Evolutionary conservation across 2,888 invertebrate species (phyloP).

Genomic region (Pyrocoelia pectoralis): DNA sequence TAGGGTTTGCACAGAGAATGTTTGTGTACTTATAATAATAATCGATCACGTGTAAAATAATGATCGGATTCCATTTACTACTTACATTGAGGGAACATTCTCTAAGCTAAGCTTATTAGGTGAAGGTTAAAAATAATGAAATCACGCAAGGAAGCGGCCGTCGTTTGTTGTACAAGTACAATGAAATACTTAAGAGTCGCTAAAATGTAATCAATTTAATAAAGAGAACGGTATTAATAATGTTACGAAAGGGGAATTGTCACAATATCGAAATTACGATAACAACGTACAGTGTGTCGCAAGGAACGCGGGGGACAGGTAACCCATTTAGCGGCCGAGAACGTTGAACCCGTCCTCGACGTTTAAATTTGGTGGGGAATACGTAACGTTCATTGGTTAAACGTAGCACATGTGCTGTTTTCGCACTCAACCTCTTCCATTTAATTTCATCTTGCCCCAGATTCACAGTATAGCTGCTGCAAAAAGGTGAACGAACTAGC

Average conservation of each 20-base stretch:
- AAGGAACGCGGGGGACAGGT: slow-evolving; percentile 52
- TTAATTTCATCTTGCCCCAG: slow-evolving; percentile 73
- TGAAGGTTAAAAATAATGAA: slow-evolving; percentile 7
- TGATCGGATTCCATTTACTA: too few relatives aligned
- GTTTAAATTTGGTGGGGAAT: slow-evolving; percentile 46
- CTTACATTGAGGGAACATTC: not conserved
- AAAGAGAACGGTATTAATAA: not conserved
- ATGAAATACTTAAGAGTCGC: too few relatives aligned
- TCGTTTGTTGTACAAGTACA: not conserved
- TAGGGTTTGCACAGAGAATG: too few relatives aligned
- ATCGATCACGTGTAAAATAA: too few relatives aligned
- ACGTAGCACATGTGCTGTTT: slow-evolving; percentile 57
- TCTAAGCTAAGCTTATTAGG: not conserved
- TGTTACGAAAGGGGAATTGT: slow-evolving; percentile 17
- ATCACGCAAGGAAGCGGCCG: not conserved
- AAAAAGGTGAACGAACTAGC: slow-evolving; percentile 69
- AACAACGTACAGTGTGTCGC: slow-evolving; percentile 40
- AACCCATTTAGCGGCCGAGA: slow-evolving; percentile 59
- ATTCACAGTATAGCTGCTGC: slow-evolving; percentile 60
- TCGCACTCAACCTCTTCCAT: slow-evolving; percentile 60
- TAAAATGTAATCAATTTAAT: not conserved
- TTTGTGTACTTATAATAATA: too few relatives aligned
- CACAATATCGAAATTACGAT: slow-evolving; percentile 34
- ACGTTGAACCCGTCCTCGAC: slow-evolving; percentile 59
- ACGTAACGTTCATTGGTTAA: slow-evolving; percentile 50